Evolutionary conservation across 1,140 invertebrate genomes (phyloP).

Genomic region (Lucilia sericata): DNA sequence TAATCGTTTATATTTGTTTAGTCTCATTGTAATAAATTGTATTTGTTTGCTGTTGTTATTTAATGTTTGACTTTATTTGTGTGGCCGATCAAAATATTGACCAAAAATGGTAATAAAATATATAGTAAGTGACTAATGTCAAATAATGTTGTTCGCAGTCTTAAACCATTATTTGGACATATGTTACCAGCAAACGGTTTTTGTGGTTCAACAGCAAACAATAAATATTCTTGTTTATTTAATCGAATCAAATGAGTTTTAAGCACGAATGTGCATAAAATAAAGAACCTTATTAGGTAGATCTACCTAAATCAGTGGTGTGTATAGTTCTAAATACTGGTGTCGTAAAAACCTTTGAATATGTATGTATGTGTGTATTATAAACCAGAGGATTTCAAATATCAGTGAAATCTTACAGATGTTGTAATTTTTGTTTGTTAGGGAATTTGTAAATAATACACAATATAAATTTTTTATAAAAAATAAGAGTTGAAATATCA

Average conservation of each 20-base stretch:
- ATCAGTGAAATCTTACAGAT: too few relatives aligned
- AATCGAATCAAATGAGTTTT: conserved; percentile 18
- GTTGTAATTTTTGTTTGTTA: too few relatives aligned
- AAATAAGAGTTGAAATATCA: too few relatives aligned
- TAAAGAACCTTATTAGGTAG: neutral
- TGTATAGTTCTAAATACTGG: neutral
- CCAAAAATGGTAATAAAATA: neutral
- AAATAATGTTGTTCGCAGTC: neutral
- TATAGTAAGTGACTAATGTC: neutral
- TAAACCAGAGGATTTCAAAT: too few relatives aligned
- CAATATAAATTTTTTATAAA: too few relatives aligned
- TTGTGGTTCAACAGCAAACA: neutral
- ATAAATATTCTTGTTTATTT: neutral
- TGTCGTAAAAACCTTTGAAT: neutral
- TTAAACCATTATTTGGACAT: conserved; percentile 24
- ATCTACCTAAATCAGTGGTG: neutral
- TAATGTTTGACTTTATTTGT: conserved; percentile 10
- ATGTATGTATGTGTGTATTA: too few relatives aligned
- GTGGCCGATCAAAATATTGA: conserved; percentile 32
- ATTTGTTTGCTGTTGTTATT: conserved; percentile 1
- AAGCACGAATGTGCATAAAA: neutral
- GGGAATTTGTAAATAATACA: too few relatives aligned
- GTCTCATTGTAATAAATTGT: conserved; percentile 37
- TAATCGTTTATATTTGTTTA: conserved; percentile 32
- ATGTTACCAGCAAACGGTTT: neutral